phyloP scores from a whole-genome alignment of 2,797 vertebrate species.

The Lophius americanus region DNA sequence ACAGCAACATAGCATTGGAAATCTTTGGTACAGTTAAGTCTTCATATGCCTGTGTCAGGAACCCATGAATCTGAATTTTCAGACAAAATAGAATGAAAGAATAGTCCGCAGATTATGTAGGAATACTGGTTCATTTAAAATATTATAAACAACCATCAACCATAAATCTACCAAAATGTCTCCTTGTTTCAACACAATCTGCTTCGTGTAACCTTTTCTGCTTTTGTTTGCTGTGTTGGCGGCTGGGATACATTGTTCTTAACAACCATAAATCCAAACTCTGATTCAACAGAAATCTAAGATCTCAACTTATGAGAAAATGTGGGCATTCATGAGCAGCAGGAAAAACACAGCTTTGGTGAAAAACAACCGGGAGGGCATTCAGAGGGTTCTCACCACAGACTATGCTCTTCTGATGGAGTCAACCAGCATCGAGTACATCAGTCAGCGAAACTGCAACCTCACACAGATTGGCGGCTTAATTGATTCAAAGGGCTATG shows the following conservation, averaged over 20 bases:
- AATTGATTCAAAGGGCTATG: constrained; percentile 98
- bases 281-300: constrained; percentile 91
- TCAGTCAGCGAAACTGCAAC: constrained; percentile 98
- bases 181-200: constrained; percentile 8
- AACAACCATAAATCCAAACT: constrained; percentile 21
- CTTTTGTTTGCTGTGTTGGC: constrained; percentile 6
- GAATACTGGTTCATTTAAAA: constrained; percentile 18
- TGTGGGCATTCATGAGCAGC: constrained; percentile 99
- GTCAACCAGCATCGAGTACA: constrained; percentile 97
- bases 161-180: neutral
- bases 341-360: constrained; percentile 94
- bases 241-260: neutral
- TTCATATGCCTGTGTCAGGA: neutral
- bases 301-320: constrained; percentile 98
- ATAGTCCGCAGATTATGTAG: constrained; percentile 12
- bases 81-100: constrained; percentile 40
- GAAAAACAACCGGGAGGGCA: constrained; percentile 94
- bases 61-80: constrained; percentile 38
- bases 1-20: no score
- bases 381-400: constrained; percentile 93
- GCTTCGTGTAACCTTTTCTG: neutral
- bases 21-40: no score
- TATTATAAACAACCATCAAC: constrained; percentile 5
- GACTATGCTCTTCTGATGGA: constrained; percentile 98
- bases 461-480: constrained; percentile 98